A percentile compares a stretch with the other conserved stretches of the same genome.
Conservation (phyloP, 2,797 vertebrate genomes). For the Centroberyx gerrardi region DNA sequence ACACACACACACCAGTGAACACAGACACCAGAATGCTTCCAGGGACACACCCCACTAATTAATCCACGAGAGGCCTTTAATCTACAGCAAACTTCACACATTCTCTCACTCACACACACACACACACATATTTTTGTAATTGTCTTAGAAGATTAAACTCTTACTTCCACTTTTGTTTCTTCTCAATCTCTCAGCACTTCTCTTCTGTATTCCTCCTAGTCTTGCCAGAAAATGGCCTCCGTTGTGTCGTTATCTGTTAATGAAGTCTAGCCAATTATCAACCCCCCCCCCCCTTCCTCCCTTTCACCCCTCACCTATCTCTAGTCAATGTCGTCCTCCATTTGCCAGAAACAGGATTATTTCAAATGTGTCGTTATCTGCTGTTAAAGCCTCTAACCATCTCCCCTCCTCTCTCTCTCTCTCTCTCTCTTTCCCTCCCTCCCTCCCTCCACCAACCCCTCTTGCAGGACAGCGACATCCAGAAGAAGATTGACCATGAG, state of each 20-base stretch:
- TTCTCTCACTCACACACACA: constrained; percentile 4
- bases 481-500: constrained; percentile 95
- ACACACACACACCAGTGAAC: constrained; percentile 24
- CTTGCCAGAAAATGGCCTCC: neutral
- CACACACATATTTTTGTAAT: neutral
- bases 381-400: neutral
- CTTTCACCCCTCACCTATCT: neutral
- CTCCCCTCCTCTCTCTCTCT: neutral
- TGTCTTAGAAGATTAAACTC: neutral
- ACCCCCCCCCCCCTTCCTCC: neutral
- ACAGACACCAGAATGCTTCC: constrained; percentile 36
- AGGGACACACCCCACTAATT: constrained; percentile 42
- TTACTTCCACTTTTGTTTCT: neutral
- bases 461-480: constrained; percentile 93
- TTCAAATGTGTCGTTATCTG: neutral
- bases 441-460: neutral
- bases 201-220: neutral
- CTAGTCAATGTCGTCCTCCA: neutral
- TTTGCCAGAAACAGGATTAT: constrained; percentile 9
- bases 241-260: neutral
- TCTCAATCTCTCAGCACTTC: neutral
- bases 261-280: neutral
- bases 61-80: constrained; percentile 19
- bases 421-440: neutral
- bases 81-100: constrained; percentile 24